Base-by-base conservation (phyloP, 2,113 vertebrate species). In the Istiophorus platypterus region DNA sequence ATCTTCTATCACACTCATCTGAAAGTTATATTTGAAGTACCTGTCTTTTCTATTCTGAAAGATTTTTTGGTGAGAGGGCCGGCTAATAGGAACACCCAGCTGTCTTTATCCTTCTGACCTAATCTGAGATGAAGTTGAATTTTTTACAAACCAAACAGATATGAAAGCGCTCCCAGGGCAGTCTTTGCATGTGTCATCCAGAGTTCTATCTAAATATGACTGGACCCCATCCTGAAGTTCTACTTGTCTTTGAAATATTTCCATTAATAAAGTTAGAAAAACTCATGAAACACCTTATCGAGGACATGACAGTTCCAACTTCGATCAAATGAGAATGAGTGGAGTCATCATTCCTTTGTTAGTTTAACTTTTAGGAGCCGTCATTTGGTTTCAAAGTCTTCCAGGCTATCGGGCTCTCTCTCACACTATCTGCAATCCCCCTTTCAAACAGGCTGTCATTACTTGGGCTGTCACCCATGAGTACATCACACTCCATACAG, bases 161-260 rank as follows among this genome's bases (percentile, higher is more conserved):
- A 79, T 81, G 47, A 86, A 86, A 89, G 18, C 73, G 69, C 22
- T 13, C 37, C 0, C 7, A 63, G 49, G 65, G 56, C 1, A 3
- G 22, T 66, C 66, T 77, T 85, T 81, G 80, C 27, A 85, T 76
- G 56, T 75, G 75, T 71, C 82, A 72, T 51, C 70, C 71, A 42
- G 4, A 22, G 27, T 34, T 65, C 37, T 41, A 9, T 73, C 52
- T 64, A 63, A 89, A 72, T 78, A 57, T 59, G 59, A 80, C 80
- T 57, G 67, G 45, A 74, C 75, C 72, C 61, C 72, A 69, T 70
- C 39, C 71, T 39, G 31, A 62, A 72, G 24, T 65, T 78, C 37
- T 63, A n/a, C 83, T 77, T 34, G n/a, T 84, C 68, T 84, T 78
- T 85, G 72, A 84, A 72, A 80, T 70, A 27, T 58, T 84, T 73